phyloP scores from a whole-genome alignment of 2,888 invertebrate species.

The Cyclophora albipunctata region DNA sequence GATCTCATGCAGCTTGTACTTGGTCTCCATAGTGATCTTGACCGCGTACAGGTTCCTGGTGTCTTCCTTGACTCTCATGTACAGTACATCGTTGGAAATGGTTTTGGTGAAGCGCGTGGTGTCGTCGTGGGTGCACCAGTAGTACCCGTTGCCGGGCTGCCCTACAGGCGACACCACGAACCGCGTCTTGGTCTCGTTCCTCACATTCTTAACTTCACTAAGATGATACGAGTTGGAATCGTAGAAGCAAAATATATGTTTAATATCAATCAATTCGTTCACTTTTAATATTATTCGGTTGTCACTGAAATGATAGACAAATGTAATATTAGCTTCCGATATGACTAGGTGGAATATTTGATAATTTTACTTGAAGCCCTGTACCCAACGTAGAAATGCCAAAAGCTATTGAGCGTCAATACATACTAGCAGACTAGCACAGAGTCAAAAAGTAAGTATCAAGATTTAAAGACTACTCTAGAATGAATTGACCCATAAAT shows the following conservation, averaged over 20 bases:
- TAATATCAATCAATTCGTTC: slow-evolving; percentile 29
- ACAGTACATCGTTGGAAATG: slow-evolving; percentile 49
- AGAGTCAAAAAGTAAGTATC: too few species aligned
- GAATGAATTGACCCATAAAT: too few species aligned
- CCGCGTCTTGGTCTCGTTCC: too few species aligned
- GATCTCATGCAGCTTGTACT: slow-evolving; percentile 22
- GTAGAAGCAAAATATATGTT: slow-evolving; percentile 52
- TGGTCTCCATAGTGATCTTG: slow-evolving; percentile 31
- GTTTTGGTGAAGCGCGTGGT: slow-evolving; percentile 35
- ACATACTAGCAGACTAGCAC: too few species aligned
- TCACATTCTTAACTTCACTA: slow-evolving; percentile 20
- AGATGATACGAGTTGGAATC: slow-evolving; percentile 49
- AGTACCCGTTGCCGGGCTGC: slow-evolving; percentile 44
- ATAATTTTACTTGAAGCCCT: neutral
- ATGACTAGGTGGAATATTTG: neutral
- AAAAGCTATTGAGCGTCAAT: too few species aligned
- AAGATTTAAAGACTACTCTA: too few species aligned
- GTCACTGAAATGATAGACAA: slow-evolving; percentile 33
- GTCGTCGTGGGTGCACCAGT: slow-evolving; percentile 58
- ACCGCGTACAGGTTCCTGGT: slow-evolving; percentile 43
- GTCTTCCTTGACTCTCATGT: slow-evolving; percentile 41
- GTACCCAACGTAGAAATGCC: neutral
- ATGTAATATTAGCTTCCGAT: too few species aligned
- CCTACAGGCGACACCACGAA: too few species aligned
- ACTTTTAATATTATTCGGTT: slow-evolving; percentile 38